A percentile compares a stretch with the other conserved stretches of the same genome.
These are phyloP conservation scores for Geopemphigus sp. DNA, from an alignment of 1,140 invertebrate genomes.

Conservation along the genomic window DNA sequence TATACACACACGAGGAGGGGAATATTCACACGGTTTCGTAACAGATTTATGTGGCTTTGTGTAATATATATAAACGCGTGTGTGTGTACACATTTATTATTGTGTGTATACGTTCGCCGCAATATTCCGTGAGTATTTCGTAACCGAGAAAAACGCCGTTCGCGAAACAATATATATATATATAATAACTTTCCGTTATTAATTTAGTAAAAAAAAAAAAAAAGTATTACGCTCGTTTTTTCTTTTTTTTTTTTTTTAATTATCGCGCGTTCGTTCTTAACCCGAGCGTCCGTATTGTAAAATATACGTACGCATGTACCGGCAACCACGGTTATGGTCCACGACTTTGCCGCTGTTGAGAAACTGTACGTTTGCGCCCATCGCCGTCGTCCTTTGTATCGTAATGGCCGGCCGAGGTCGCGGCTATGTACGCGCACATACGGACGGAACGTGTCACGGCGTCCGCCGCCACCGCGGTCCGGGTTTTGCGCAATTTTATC, in stretches of 20 bases:
- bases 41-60: slow-evolving; percentile 27
- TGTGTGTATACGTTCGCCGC: neutral
- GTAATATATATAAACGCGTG: neutral
- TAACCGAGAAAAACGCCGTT: neutral
- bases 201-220: slow-evolving; percentile 6
- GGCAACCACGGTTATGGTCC: slow-evolving; percentile 18
- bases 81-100: neutral
- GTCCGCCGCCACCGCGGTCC: neutral
- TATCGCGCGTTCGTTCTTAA: slow-evolving; percentile 10
- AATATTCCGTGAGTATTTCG: slow-evolving; percentile 26
- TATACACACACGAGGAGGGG: too few relatives aligned
- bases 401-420: neutral
- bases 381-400: neutral
- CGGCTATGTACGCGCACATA: neutral
- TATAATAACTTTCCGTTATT: slow-evolving; percentile 27
- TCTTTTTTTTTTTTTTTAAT: too few relatives aligned
- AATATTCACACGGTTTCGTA: slow-evolving; percentile 33
- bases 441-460: slow-evolving; percentile 5
- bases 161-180: slow-evolving; percentile 17
- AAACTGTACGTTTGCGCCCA: neutral
- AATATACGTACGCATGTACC: too few relatives aligned
- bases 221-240: neutral
- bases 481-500: neutral
- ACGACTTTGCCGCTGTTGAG: slow-evolving; percentile 7
- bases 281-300: neutral